A percentile compares a stretch with the other conserved stretches of the same genome.
Conservation (phyloP, 2,888 invertebrate species). For the Epinotia brunnichana region DNA sequence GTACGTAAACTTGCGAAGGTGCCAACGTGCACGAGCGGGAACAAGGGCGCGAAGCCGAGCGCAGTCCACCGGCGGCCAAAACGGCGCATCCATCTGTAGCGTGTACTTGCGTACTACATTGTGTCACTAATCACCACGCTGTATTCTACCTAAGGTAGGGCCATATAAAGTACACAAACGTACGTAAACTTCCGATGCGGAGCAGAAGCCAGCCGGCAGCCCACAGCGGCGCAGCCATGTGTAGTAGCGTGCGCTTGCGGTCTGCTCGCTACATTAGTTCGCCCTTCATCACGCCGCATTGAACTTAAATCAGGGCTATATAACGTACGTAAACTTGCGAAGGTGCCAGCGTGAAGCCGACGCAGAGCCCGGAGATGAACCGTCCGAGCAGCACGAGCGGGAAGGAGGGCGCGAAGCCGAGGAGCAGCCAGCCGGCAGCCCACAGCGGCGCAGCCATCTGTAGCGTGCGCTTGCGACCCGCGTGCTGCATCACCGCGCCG, state of each 20-base stretch:
- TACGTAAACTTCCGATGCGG: slow-evolving; percentile 86
- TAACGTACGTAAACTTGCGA: slow-evolving; percentile 85
- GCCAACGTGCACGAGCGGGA: slow-evolving; percentile 80
- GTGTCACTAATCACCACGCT: slow-evolving; percentile 81
- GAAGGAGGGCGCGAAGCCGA: slow-evolving; percentile 78
- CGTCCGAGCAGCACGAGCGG: slow-evolving; percentile 81
- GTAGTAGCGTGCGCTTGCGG: slow-evolving; percentile 76
- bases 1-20: slow-evolving; percentile 86
- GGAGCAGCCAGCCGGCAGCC: slow-evolving; percentile 81
- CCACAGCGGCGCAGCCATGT: slow-evolving; percentile 80
- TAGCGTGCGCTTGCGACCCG: slow-evolving; percentile 81
- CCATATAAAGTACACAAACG: slow-evolving; percentile 53
- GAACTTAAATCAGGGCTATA: not conserved
- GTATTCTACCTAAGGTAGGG: not conserved
- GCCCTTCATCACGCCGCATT: slow-evolving; percentile 76
- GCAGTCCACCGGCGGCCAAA: slow-evolving; percentile 83
- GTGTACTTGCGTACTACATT: slow-evolving; percentile 83
- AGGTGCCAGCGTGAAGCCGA: slow-evolving; percentile 84
- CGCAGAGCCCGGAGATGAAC: slow-evolving; percentile 83
- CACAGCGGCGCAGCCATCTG: slow-evolving; percentile 80
- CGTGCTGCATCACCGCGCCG: slow-evolving; percentile 80
- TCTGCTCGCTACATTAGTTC: slow-evolving; percentile 81
- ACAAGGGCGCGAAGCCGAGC: slow-evolving; percentile 78
- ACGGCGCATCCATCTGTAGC: slow-evolving; percentile 77
- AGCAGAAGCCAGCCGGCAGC: slow-evolving; percentile 82